Evolutionary conservation across 2,888 invertebrate genomes (phyloP).

Genomic region (Caenorhabditis afra): DNA sequence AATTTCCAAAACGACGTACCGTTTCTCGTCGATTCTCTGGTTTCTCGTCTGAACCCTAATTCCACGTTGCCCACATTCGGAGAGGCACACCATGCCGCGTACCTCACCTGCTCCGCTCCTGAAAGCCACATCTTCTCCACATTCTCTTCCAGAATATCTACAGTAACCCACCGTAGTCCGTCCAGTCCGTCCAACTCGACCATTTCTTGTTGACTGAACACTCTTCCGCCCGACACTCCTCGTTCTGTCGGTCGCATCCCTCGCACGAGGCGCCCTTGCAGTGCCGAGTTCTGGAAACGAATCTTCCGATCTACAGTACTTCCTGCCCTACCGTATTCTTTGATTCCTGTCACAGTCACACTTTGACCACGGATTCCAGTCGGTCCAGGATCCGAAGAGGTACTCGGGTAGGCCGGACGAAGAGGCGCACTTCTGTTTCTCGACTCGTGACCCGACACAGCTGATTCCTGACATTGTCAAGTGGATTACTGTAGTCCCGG

Average conservation of each 20-base stretch:
- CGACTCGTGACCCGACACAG: slow-evolving; percentile 25
- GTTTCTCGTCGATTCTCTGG: slow-evolving; percentile 21
- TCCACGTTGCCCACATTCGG: slow-evolving; percentile 34
- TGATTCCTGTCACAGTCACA: slow-evolving; percentile 45
- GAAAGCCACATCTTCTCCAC: too few species aligned
- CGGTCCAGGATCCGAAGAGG: slow-evolving; percentile 45
- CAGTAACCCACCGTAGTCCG: slow-evolving; percentile 25
- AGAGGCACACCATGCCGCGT: slow-evolving; percentile 41
- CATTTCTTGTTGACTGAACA: slow-evolving; percentile 48
- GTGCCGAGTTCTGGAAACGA: slow-evolving; percentile 34
- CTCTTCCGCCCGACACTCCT: slow-evolving; percentile 16
- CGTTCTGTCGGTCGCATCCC: slow-evolving; percentile 40
- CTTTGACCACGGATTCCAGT: slow-evolving; percentile 48
- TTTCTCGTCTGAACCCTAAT: slow-evolving; percentile 30
- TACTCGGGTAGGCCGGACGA: slow-evolving; percentile 33
- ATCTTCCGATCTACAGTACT: not conserved
- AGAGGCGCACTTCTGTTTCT: slow-evolving; percentile 28
- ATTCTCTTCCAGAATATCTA: not conserved
- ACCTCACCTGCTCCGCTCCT: slow-evolving; percentile 35
- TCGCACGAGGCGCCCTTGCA: slow-evolving; percentile 47
- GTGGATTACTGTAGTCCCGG: slow-evolving; percentile 11
- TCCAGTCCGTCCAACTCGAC: slow-evolving; percentile 53
- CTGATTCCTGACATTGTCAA: slow-evolving; percentile 13
- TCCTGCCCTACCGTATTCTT: slow-evolving; percentile 15
- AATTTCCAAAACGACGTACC: too few species aligned